These are phyloP conservation scores for Chaetogeoica ovagalla DNA, from an alignment of 2,888 invertebrate genomes.

Conservation along the genomic window DNA sequence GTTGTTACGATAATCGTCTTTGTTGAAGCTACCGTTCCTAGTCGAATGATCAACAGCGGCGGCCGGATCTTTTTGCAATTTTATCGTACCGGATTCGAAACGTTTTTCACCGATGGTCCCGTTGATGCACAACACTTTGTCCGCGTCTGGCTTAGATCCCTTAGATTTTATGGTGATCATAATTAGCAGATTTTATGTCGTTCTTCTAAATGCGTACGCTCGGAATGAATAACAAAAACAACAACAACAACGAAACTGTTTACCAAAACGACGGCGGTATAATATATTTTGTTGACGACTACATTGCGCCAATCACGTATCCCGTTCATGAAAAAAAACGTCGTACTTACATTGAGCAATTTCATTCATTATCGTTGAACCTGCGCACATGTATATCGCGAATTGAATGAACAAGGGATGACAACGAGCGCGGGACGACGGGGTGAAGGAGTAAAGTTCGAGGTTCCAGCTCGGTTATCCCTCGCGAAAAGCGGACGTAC, in stretches of 20 bases:
- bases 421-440: neutral
- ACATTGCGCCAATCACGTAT: constrained; percentile 27
- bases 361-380: constrained; percentile 49
- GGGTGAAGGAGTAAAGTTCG: constrained; percentile 15
- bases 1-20: constrained; percentile 41
- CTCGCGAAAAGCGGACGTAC: constrained; percentile 11
- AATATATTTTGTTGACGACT: neutral
- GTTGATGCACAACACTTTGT: constrained; percentile 16
- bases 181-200: constrained; percentile 1
- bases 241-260: constrained; percentile 2
- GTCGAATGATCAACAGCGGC: constrained; percentile 10
- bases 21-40: constrained; percentile 36
- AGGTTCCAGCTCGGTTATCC: constrained; percentile 41
- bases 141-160: constrained; percentile 18
- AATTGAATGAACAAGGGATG: constrained; percentile 41
- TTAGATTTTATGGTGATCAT: constrained; percentile 45
- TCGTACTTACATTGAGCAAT: constrained; percentile 40
- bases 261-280: constrained; percentile 1
- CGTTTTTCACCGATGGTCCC: constrained; percentile 31
- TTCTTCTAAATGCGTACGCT: neutral
- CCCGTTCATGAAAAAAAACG: constrained; percentile 45
- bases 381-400: constrained; percentile 35
- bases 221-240: neutral
- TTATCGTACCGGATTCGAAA: neutral
- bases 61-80: constrained; percentile 19